These are phyloP conservation scores for Nephrocerus scutellatus DNA, from an alignment of 2,888 invertebrate species.

Conservation along the genomic window DNA sequence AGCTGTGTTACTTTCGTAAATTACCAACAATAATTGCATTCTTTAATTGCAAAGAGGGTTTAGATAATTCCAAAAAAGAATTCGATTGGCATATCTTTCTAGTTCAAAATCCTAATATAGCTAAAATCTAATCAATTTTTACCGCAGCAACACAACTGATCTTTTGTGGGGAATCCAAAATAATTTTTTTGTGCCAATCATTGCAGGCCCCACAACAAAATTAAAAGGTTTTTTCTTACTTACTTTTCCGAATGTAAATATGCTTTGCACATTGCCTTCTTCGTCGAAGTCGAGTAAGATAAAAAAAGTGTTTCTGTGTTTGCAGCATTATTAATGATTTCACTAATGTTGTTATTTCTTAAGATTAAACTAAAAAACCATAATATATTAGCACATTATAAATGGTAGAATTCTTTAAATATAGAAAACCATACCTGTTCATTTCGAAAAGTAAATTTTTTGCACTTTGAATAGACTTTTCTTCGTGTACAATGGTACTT, in stretches of 20 bases:
- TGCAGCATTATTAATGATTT: conserved; percentile 30
- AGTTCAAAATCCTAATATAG: no score
- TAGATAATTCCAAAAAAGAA: no score
- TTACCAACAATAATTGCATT: no score
- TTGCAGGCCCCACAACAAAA: background rate
- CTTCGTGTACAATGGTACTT: conserved; percentile 54
- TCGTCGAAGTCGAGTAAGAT: conserved; percentile 32
- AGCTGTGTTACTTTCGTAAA: no score
- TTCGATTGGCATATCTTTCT: no score
- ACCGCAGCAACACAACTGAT: no score
- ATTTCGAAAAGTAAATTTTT: conserved; percentile 35
- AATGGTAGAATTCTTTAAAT: no score
- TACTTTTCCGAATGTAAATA: conserved; percentile 36
- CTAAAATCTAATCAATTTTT: no score
- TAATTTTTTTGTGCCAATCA: no score
- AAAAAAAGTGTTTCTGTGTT: conserved; percentile 36
- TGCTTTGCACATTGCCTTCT: conserved; percentile 32
- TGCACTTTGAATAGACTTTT: conserved; percentile 32
- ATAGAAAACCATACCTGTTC: conserved; percentile 36
- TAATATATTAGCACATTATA: no score
- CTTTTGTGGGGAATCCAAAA: no score
- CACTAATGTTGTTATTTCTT: conserved; percentile 32
- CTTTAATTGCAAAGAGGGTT: no score
- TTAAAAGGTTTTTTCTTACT: conserved; percentile 22
- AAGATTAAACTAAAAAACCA: conserved; percentile 28